Base-by-base conservation (phyloP, 2,113 vertebrate species). In the Pelecanoides urinatrix region DNA sequence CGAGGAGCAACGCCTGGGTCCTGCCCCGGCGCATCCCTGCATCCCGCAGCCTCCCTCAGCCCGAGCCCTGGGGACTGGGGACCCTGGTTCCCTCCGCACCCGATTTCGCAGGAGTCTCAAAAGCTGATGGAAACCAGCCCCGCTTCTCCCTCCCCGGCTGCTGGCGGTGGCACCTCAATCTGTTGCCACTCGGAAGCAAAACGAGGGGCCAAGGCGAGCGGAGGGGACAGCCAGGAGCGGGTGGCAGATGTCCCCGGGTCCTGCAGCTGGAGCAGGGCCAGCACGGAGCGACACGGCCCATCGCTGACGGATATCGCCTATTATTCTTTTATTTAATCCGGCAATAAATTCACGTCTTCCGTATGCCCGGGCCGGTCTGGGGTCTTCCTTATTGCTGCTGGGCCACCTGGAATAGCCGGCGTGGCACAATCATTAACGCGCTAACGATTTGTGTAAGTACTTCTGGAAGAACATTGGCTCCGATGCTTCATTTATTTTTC, bases 371-470 rank as follows among this genome's bases (percentile, higher is more conserved):
- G 18, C 58, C 22, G 11, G 47, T 5, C 68, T 42, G 62, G 45
- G 78, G 47, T 80, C 74, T 85, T 93, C 74, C 88, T 91, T 67
- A 62, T 62, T 85, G 79, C 91, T 17, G 26, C 68, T 67, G 9
- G 36, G 79, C 79, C 74, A 88, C 52, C 91, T 85, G 79, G 52
- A 85, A 34, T 1, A 30, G 88, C 58, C 19, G 34, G 36, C 0
- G 1, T 65, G 87, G 62, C 73, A 19, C 40, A 2, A 4, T 32
- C 40, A 10, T 73, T 63, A 63, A 36, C 34, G 13, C 5, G 6
- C 58, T 63, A 45, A 85, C 21, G 38, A 53, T 19, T 30, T 63
- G 25, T 13, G 25, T 23, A 30, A 84, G 58, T 13, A 7, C 68
- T 32, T 34, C 59, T 36, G 82, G 59, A 47, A 34, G 50, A 47